Percentiles rank a stretch among this genome's conserved stretches.
These are phyloP conservation scores for Phania funesta DNA, from an alignment of 2,888 invertebrate genomes.

Conservation along the genomic window DNA sequence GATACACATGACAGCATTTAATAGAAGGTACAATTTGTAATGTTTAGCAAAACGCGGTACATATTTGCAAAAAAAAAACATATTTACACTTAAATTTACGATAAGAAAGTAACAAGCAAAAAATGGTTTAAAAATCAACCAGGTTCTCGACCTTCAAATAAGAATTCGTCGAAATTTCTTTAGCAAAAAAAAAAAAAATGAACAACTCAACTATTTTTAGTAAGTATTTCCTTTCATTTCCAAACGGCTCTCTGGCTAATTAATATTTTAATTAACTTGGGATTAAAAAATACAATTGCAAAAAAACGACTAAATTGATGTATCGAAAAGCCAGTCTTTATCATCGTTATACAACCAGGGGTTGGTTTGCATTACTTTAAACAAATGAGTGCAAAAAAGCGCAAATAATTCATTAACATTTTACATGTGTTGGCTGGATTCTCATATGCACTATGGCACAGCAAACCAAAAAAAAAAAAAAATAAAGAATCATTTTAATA, in stretches of 20 bases:
- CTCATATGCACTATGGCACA: not conserved
- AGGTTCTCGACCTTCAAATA: not conserved
- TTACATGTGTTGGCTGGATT: conserved; percentile 25
- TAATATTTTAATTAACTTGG: conserved; percentile 36
- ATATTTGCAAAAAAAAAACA: no score
- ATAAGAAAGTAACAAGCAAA: no score
- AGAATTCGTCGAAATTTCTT: not conserved
- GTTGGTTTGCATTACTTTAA: not conserved
- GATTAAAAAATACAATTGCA: conserved; percentile 13
- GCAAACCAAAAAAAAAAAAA: not conserved
- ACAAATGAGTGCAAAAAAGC: not conserved
- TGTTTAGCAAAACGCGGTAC: not conserved
- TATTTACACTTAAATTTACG: no score
- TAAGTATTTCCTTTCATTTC: not conserved
- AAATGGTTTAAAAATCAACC: not conserved
- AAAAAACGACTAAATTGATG: conserved; percentile 20
- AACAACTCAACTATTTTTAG: not conserved
- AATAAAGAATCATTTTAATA: conserved; percentile 18
- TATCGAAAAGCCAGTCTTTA: conserved; percentile 22
- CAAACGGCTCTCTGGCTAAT: not conserved
- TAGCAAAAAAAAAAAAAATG: not conserved
- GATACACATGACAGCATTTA: conserved; percentile 59
- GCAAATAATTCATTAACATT: conserved; percentile 28
- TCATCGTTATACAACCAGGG: not conserved
- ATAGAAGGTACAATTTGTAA: conserved; percentile 12